A percentile compares a stretch with the other conserved stretches of the same genome.
Evolutionary conservation across 2,888 invertebrate genomes (phyloP).

Genomic region (Drosophila kanekoi): DNA sequence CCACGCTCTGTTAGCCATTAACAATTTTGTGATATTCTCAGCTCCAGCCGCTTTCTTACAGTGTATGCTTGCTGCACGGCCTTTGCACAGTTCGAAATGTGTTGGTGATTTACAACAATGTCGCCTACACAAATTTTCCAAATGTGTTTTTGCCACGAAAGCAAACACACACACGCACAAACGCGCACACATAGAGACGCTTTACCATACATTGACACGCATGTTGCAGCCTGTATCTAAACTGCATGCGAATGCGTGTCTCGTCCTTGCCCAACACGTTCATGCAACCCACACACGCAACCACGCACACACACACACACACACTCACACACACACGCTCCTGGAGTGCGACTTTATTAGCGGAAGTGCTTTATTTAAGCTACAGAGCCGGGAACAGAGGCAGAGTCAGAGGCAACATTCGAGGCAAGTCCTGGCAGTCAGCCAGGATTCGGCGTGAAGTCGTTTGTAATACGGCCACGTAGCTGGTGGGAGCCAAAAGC

Average conservation of each 20-base stretch:
- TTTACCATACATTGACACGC: conserved; percentile 65
- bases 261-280: conserved; percentile 46
- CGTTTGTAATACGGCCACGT: conserved; percentile 78
- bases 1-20: no score
- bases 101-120: conserved; percentile 79
- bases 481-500: conserved; percentile 67
- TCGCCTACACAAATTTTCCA: conserved; percentile 76
- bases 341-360: conserved; percentile 79
- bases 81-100: conserved; percentile 64
- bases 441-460: conserved; percentile 64
- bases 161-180: conserved; percentile 55
- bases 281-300: conserved; percentile 22
- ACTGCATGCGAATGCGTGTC: conserved; percentile 56
- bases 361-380: conserved; percentile 82
- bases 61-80: conserved; percentile 49
- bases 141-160: conserved; percentile 79
- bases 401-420: conserved; percentile 10
- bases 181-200: conserved; percentile 12
- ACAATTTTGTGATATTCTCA: no score
- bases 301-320: conserved; percentile 22
- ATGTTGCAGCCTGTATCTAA: conserved; percentile 68
- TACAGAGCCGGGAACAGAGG: conserved; percentile 47
- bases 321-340: conserved; percentile 15
- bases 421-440: conserved; percentile 52
- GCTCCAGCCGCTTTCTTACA: conserved; percentile 21